phyloP scores from a whole-genome alignment of 2,888 invertebrate species.

The Chromoteleia sp. region DNA sequence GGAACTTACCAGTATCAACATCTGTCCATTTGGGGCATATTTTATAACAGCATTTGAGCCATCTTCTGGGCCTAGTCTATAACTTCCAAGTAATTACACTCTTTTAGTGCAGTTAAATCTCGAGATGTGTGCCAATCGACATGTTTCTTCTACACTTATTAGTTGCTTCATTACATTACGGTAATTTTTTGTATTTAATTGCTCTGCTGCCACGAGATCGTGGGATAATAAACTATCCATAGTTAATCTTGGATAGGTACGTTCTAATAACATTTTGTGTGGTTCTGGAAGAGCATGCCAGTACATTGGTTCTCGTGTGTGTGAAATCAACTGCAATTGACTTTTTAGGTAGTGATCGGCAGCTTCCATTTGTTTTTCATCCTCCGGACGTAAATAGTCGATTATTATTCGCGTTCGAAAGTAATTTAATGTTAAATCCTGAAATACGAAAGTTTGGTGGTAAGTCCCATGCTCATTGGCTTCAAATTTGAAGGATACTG shows the following conservation, averaged over 20 bases:
- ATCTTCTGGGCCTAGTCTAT: slow-evolving; percentile 50
- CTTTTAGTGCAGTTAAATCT: slow-evolving; percentile 58
- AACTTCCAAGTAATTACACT: slow-evolving; percentile 29
- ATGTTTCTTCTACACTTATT: slow-evolving; percentile 55
- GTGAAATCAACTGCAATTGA: slow-evolving; percentile 49
- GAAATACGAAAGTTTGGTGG: slow-evolving; percentile 47
- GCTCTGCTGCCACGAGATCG: slow-evolving; percentile 33
- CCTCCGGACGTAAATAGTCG: slow-evolving; percentile 47
- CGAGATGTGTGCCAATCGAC: slow-evolving; percentile 56
- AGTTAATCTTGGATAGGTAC: slow-evolving; percentile 45
- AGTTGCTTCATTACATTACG: slow-evolving; percentile 59
- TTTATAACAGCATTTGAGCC: slow-evolving; percentile 37
- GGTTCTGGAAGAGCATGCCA: slow-evolving; percentile 51
- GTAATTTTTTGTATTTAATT: slow-evolving; percentile 40
- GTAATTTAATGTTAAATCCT: slow-evolving; percentile 38
- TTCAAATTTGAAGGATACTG: slow-evolving; percentile 31
- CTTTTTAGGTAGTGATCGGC: slow-evolving; percentile 41
- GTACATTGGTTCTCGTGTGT: slow-evolving; percentile 37
- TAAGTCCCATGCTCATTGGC: slow-evolving; percentile 48
- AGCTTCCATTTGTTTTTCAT: slow-evolving; percentile 46
- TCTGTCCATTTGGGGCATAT: slow-evolving; percentile 49
- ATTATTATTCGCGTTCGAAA: slow-evolving; percentile 45
- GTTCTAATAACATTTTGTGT: slow-evolving; percentile 48
- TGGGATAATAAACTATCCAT: slow-evolving; percentile 21
- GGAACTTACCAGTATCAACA: slow-evolving; percentile 61